Percentiles rank a stretch among this genome's conserved stretches.
Conservation (phyloP, 2,888 invertebrate genomes). For the Dryococelus australis region DNA sequence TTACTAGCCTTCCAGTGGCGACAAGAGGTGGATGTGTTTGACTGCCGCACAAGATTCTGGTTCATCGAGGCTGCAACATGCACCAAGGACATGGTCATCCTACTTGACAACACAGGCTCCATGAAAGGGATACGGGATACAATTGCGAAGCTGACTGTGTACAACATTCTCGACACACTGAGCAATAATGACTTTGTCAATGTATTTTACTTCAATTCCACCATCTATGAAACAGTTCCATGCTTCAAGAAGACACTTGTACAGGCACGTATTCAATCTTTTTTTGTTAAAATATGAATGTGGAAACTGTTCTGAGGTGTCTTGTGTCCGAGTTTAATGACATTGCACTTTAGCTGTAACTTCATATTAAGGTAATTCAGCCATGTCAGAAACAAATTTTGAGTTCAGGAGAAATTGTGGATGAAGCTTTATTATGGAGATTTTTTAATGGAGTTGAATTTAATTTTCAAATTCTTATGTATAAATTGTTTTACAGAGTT, state of each 20-base stretch:
- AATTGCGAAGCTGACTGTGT: slow-evolving; percentile 85
- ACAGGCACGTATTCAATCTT: slow-evolving; percentile 52
- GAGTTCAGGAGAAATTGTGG: too few relatives aligned
- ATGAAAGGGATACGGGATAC: slow-evolving; percentile 85
- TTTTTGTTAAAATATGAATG: too few relatives aligned
- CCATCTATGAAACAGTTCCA: slow-evolving; percentile 69
- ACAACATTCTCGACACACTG: slow-evolving; percentile 89
- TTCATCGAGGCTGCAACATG: slow-evolving; percentile 98
- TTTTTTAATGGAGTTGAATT: too few relatives aligned
- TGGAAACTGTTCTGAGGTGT: too few relatives aligned
- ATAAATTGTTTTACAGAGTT: too few relatives aligned
- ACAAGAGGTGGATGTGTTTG: slow-evolving; percentile 78
- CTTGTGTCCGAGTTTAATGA: too few relatives aligned
- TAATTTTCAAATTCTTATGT: too few relatives aligned
- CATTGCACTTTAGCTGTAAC: too few relatives aligned
- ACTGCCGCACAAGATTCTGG: slow-evolving; percentile 93
- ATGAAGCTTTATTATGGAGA: too few relatives aligned
- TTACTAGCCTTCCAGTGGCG: slow-evolving; percentile 73
- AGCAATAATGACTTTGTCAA: slow-evolving; percentile 98
- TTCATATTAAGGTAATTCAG: too few relatives aligned
- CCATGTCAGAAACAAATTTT: too few relatives aligned
- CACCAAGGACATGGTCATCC: slow-evolving; percentile 95
- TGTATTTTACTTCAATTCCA: slow-evolving; percentile 78
- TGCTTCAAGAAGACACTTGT: slow-evolving; percentile 88
- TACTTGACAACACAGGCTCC: slow-evolving; percentile 95